A percentile compares a stretch with the other conserved stretches of the same genome.
Conservation (phyloP, 2,797 vertebrate genomes). For the Sphaeramia orbicularis region DNA sequence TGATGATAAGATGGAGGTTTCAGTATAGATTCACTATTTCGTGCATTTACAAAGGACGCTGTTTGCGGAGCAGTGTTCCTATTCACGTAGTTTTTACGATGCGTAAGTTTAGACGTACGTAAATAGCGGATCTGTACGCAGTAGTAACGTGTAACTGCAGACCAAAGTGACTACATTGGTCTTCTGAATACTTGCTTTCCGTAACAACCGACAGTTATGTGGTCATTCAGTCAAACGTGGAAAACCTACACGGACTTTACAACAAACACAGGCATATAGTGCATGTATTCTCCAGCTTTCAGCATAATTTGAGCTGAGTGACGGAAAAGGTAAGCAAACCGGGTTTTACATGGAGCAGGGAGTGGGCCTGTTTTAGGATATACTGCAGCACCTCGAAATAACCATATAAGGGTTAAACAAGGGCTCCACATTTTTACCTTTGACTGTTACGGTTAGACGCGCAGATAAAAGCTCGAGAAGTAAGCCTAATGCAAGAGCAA, state of each 20-base stretch:
- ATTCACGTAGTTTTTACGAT: conserved; percentile 40
- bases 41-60: neutral
- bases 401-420: conserved; percentile 74
- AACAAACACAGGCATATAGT: neutral
- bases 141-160: neutral
- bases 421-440: conserved; percentile 13
- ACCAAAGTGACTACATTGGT: conserved; percentile 18
- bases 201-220: conserved; percentile 8
- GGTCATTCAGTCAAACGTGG: conserved; percentile 34
- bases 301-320: neutral
- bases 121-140: conserved; percentile 33
- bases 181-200: conserved; percentile 39
- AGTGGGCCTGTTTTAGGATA: conserved; percentile 12
- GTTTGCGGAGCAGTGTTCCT: neutral
- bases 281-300: neutral
- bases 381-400: conserved; percentile 21
- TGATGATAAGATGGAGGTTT: no score
- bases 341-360: neutral
- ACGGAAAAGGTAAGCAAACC: conserved; percentile 55
- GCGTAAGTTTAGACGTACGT: conserved; percentile 43
- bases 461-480: neutral
- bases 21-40: no score
- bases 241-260: neutral
- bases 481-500: neutral
- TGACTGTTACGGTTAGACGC: conserved; percentile 12